Conservation (phyloP, 2,888 invertebrate species). For the Calameuta pallipes region DNA sequence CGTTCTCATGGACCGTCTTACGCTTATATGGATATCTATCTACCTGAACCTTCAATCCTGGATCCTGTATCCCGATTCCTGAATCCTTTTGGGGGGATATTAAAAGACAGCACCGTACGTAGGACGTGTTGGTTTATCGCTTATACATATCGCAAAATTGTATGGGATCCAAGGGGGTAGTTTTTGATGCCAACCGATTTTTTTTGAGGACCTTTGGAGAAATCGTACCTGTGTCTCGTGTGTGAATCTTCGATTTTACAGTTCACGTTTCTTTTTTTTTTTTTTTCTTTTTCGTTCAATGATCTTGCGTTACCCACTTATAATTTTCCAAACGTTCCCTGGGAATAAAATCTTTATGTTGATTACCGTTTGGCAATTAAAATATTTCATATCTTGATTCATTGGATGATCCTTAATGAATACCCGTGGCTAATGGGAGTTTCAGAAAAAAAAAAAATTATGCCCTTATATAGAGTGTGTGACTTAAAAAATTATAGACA, state of each 20-base stretch:
- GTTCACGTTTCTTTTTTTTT: slow-evolving; percentile 1
- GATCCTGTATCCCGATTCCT: neutral
- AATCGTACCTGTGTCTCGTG: neutral
- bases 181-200: slow-evolving; percentile 35
- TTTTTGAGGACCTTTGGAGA: neutral
- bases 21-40: slow-evolving; percentile 12
- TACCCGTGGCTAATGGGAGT: neutral
- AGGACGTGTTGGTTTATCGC: slow-evolving; percentile 40
- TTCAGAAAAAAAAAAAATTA: neutral
- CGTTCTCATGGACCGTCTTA: slow-evolving; percentile 53
- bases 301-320: neutral
- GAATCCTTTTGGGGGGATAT: neutral
- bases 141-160: slow-evolving; percentile 24
- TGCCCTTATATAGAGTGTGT: neutral
- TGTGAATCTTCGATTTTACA: neutral
- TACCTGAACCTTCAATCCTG: slow-evolving; percentile 5
- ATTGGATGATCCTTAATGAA: neutral
- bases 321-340: neutral
- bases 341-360: neutral
- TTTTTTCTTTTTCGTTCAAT: slow-evolving; percentile 14
- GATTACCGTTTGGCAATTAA: neutral
- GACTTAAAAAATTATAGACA: neutral
- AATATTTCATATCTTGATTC: neutral
- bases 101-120: neutral
- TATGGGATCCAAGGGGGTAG: slow-evolving; percentile 21